Conservation (phyloP, 1,140 invertebrate genomes). For the Lithobius niger region DNA sequence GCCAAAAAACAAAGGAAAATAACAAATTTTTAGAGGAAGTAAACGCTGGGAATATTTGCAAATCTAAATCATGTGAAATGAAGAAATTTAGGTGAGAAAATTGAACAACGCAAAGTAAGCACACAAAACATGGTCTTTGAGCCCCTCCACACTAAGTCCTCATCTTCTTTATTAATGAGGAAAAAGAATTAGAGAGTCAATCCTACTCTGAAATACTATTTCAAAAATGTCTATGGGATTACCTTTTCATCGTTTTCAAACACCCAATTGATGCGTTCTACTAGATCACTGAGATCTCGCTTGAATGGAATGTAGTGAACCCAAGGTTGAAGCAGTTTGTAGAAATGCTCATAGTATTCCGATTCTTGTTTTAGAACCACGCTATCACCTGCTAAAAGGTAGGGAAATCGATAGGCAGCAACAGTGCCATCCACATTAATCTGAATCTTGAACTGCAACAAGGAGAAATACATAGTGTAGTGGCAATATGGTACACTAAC, state of each 20-base stretch:
- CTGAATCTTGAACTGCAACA: slow-evolving; percentile 82
- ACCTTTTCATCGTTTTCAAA: slow-evolving; percentile 53
- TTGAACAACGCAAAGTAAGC: neutral
- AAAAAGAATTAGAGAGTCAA: neutral
- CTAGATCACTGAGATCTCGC: slow-evolving; percentile 61
- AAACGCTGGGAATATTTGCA: neutral
- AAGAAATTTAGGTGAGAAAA: neutral
- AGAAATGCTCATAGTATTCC: slow-evolving; percentile 89
- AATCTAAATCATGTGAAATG: neutral
- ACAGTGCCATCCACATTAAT: slow-evolving; percentile 91
- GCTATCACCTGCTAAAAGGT: slow-evolving; percentile 70
- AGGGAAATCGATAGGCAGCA: slow-evolving; percentile 86
- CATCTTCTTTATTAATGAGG: neutral
- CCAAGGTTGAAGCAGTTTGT: slow-evolving; percentile 54
- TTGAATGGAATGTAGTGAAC: slow-evolving; percentile 75
- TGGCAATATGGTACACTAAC: too few species aligned
- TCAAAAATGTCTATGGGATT: slow-evolving; percentile 8
- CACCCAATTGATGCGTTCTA: slow-evolving; percentile 68
- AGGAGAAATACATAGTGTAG: slow-evolving; percentile 14
- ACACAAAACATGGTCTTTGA: neutral
- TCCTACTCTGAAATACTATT: slow-evolving; percentile 8
- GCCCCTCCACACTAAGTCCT: neutral
- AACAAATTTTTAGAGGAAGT: too few species aligned
- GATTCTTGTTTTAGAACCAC: slow-evolving; percentile 87
- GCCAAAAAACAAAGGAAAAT: too few species aligned